Conservation (phyloP, 2,797 vertebrate genomes). For the Meda fulgida region DNA sequence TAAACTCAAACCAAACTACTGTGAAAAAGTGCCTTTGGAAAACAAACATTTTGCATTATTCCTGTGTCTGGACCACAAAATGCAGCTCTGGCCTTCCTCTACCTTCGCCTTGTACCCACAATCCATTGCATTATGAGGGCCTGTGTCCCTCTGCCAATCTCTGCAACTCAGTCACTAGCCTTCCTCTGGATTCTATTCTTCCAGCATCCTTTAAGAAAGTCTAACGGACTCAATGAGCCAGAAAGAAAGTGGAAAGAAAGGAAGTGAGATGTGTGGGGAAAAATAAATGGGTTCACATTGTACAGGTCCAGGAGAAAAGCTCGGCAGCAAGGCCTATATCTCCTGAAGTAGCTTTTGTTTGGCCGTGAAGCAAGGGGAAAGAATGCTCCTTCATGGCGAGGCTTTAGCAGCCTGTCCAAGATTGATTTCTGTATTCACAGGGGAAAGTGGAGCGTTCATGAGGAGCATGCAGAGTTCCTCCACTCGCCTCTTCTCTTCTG, state of each 20-base stretch:
- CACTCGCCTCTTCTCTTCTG: slow-evolving; percentile 67
- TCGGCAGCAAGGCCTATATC: slow-evolving; percentile 84
- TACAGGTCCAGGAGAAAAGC: slow-evolving; percentile 78
- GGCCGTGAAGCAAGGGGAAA: slow-evolving; percentile 82
- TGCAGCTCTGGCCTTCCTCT: slow-evolving; percentile 52
- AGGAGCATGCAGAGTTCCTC: slow-evolving; percentile 91
- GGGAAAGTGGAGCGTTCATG: slow-evolving; percentile 93
- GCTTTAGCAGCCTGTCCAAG: slow-evolving; percentile 84
- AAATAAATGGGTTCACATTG: slow-evolving; percentile 82
- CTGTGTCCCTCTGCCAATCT: slow-evolving; percentile 68
- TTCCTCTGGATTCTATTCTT: slow-evolving; percentile 76
- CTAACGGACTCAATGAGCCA: slow-evolving; percentile 86
- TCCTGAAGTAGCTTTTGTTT: slow-evolving; percentile 93
- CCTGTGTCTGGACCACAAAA: slow-evolving; percentile 57
- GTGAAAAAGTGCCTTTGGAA: slow-evolving; percentile 49
- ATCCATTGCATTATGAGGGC: slow-evolving; percentile 65
- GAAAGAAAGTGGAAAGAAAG: slow-evolving; percentile 79
- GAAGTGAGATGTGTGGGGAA: slow-evolving; percentile 68
- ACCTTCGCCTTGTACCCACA: slow-evolving; percentile 61
- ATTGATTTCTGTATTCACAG: slow-evolving; percentile 92
- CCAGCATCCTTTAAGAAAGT: slow-evolving; percentile 75
- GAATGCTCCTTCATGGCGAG: slow-evolving; percentile 85
- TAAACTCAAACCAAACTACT: slow-evolving; percentile 37
- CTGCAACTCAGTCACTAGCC: slow-evolving; percentile 67
- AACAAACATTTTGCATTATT: slow-evolving; percentile 57